phyloP scores from a whole-genome alignment of 2,797 vertebrate genomes.

The Pterois miles region DNA sequence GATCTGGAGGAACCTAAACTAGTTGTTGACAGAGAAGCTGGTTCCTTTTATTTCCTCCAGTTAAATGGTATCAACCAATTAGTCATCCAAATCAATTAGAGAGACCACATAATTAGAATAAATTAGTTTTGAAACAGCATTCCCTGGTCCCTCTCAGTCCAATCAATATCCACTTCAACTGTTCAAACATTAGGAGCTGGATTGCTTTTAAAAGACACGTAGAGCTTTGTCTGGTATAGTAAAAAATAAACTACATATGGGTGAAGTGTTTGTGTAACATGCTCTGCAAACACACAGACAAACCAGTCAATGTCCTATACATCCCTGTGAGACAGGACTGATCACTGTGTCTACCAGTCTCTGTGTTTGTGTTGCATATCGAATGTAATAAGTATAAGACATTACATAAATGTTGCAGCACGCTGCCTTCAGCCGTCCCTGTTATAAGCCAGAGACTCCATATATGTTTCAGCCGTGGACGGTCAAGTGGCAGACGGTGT shows the following conservation, averaged over 20 bases:
- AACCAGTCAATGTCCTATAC: neutral
- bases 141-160: neutral
- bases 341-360: neutral
- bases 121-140: neutral
- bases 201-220: neutral
- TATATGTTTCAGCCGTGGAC: constrained; percentile 38
- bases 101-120: constrained; percentile 12
- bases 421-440: neutral
- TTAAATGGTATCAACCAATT: constrained; percentile 23
- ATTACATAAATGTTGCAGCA: neutral
- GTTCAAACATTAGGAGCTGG: neutral
- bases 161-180: constrained; percentile 21
- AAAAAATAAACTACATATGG: neutral
- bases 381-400: neutral
- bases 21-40: neutral
- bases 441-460: constrained; percentile 20
- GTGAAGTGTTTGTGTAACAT: constrained; percentile 1
- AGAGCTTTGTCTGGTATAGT: neutral
- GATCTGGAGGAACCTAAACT: neutral
- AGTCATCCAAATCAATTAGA: neutral
- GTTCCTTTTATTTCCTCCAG: constrained; percentile 13
- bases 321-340: neutral
- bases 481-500: constrained; percentile 68
- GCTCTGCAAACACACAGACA: neutral
- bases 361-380: neutral